Percentiles rank a stretch among this genome's conserved stretches.
phyloP scores from a whole-genome alignment of 2,888 invertebrate species.

The Pseudococcus jackbeardsleyi region DNA sequence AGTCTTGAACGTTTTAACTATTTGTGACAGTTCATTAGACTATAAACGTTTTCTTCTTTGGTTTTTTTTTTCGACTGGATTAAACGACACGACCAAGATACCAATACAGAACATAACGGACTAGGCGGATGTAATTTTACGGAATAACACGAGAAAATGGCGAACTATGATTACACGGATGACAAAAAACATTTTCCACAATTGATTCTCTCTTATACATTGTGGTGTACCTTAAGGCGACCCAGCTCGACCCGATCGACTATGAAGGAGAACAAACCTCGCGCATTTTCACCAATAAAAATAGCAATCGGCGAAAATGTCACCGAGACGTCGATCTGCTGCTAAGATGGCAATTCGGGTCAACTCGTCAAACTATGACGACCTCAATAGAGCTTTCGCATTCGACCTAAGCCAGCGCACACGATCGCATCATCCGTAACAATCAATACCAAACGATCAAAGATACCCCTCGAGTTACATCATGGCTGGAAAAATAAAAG shows the following conservation, averaged over 20 bases:
- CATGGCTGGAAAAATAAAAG: background rate
- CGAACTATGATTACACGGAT: slow-evolving; percentile 64
- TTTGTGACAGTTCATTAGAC: slow-evolving; percentile 56
- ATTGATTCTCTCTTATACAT: slow-evolving; percentile 6
- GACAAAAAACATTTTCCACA: slow-evolving; percentile 57
- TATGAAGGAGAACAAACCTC: slow-evolving; percentile 61
- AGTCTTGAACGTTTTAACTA: slow-evolving; percentile 19
- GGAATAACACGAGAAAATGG: slow-evolving; percentile 64
- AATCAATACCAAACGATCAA: slow-evolving; percentile 44
- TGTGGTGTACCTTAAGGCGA: background rate
- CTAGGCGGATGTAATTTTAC: slow-evolving; percentile 64
- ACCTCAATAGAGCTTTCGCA: slow-evolving; percentile 44
- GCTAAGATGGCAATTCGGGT: slow-evolving; percentile 41
- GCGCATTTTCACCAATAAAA: slow-evolving; percentile 10
- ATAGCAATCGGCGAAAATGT: background rate
- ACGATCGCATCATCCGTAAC: slow-evolving; percentile 44
- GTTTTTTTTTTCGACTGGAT: slow-evolving; percentile 17
- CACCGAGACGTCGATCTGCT: background rate
- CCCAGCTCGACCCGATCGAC: slow-evolving; percentile 55
- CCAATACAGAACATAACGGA: slow-evolving; percentile 46
- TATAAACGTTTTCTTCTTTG: slow-evolving; percentile 38
- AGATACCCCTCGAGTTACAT: background rate
- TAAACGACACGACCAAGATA: slow-evolving; percentile 45
- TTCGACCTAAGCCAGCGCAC: background rate
- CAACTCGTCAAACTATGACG: slow-evolving; percentile 31